A percentile compares a stretch with the other conserved stretches of the same genome.
Evolutionary conservation across 2,888 invertebrate species (phyloP).

Genomic region (Watsonalla cultraria): DNA sequence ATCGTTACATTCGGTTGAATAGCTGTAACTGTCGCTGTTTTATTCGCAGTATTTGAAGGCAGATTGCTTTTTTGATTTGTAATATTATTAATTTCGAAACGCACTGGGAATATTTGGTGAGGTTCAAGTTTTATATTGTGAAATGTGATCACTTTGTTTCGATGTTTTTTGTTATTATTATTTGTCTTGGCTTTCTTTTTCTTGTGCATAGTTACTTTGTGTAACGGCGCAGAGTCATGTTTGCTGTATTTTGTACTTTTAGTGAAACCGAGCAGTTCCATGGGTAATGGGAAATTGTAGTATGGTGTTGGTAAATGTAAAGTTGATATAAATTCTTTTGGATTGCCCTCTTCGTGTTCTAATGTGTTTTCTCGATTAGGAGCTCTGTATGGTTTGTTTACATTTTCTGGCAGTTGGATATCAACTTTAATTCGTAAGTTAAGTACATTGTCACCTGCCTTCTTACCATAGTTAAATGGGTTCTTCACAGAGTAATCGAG

Average conservation of each 20-base stretch:
- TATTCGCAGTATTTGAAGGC: conserved; percentile 13
- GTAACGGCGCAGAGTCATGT: conserved; percentile 36
- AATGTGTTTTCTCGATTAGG: conserved; percentile 21
- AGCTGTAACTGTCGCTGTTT: conserved; percentile 10
- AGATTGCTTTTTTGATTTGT: conserved; percentile 19
- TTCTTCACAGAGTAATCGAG: conserved; percentile 15
- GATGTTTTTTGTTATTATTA: conserved; percentile 53
- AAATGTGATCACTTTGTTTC: conserved; percentile 53
- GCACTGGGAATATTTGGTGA: conserved; percentile 27
- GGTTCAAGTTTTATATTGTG: conserved; percentile 51
- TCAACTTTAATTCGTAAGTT: conserved; percentile 63
- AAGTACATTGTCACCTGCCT: conserved; percentile 33
- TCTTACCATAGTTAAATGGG: neutral
- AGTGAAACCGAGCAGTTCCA: conserved; percentile 45
- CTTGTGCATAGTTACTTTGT: conserved; percentile 60
- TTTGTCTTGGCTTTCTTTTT: conserved; percentile 54
- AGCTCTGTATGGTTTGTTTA: conserved; percentile 26
- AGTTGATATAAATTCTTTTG: conserved; percentile 38
- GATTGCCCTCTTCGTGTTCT: conserved; percentile 28
- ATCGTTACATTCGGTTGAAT: conserved; percentile 2
- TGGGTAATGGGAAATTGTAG: conserved; percentile 51
- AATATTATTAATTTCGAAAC: conserved; percentile 25
- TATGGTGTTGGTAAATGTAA: conserved; percentile 49
- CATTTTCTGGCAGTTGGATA: conserved; percentile 42
- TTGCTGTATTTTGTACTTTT: conserved; percentile 30